Base-by-base conservation (phyloP, 1,140 invertebrate species). In the Coenobita brevimanus region DNA sequence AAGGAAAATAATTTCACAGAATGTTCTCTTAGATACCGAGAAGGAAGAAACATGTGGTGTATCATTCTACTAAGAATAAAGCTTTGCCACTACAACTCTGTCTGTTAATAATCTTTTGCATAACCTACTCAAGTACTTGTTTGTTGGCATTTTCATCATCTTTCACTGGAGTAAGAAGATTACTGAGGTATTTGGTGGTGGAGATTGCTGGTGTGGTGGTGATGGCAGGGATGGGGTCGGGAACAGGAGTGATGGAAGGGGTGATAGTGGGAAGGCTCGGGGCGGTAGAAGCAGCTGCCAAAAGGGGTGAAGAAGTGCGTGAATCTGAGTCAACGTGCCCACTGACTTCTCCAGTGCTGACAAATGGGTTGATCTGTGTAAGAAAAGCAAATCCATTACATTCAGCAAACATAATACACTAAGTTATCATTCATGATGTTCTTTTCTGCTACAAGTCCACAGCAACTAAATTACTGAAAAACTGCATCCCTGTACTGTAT, bases 81-180 rank as follows among this genome's bases (percentile, higher is more conserved):
- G n/a, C n/a, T n/a, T n/a, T n/a, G n/a, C n/a, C n/a, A n/a, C n/a
- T n/a, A n/a, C n/a, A n/a, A n/a, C n/a, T n/a, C n/a, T n/a, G n/a
- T n/a, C n/a, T n/a, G n/a, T n/a, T n/a, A n/a, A n/a, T n/a, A n/a
- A n/a, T n/a, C n/a, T n/a, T n/a, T n/a, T n/a, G n/a, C n/a, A n/a
- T n/a, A n/a, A n/a, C n/a, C n/a, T n/a, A n/a, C n/a, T n/a, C n/a
- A n/a, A n/a, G n/a, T n/a, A n/a, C n/a, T n/a, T n/a, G 64, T 36
- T 71, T 82, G 30, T 71, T 82, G 27, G 80, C 80, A 82, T 71
- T 82, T 54, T 82, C 80, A 71, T 82, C 80, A 50, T 36, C 62
- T 82, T 82, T 82, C 10, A 1, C 62, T 24, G 80, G 50, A 21
- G 80, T 82, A 21, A 82, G 41, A 10, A 85, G 57, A 27, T 76